These are phyloP conservation scores for Cebidichthys violaceus DNA, from an alignment of 2,113 vertebrate genomes.

Conservation along the genomic window DNA sequence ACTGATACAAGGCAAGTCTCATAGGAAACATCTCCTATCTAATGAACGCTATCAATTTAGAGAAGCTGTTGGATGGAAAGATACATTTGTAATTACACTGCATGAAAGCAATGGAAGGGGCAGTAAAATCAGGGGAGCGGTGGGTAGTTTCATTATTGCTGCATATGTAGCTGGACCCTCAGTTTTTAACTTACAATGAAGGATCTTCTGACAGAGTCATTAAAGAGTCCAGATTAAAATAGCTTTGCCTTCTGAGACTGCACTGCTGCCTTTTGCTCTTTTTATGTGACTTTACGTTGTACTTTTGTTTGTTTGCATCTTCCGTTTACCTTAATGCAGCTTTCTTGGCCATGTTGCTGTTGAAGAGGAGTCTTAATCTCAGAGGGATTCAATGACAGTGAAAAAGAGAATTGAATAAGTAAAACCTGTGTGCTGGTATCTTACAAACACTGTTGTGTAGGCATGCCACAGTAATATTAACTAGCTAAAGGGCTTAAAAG, in stretches of 20 bases:
- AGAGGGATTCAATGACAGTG: conserved; percentile 3
- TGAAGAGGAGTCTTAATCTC: neutral
- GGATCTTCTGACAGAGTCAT: neutral
- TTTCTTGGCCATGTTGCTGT: neutral
- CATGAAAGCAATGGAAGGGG: neutral
- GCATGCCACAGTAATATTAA: neutral
- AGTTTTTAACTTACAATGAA: neutral
- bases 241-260: neutral
- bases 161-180: neutral
- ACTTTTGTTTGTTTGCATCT: neutral
- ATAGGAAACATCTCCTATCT: conserved; percentile 5
- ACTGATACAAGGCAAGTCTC: conserved; percentile 14
- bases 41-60: conserved; percentile 34
- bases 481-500: neutral
- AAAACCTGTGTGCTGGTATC: neutral
- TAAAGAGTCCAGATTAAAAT: conserved; percentile 9
- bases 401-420: neutral
- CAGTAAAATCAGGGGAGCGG: neutral
- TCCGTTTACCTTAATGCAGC: neutral
- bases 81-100: conserved; percentile 23
- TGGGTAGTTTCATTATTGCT: neutral
- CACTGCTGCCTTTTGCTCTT: conserved; percentile 8
- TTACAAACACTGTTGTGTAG: neutral
- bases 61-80: conserved; percentile 4
- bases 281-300: neutral